Evolutionary conservation across 37 sponge, comb jelly and placozoan genomes (phyloP).

Genomic region (Geodia barretti): DNA sequence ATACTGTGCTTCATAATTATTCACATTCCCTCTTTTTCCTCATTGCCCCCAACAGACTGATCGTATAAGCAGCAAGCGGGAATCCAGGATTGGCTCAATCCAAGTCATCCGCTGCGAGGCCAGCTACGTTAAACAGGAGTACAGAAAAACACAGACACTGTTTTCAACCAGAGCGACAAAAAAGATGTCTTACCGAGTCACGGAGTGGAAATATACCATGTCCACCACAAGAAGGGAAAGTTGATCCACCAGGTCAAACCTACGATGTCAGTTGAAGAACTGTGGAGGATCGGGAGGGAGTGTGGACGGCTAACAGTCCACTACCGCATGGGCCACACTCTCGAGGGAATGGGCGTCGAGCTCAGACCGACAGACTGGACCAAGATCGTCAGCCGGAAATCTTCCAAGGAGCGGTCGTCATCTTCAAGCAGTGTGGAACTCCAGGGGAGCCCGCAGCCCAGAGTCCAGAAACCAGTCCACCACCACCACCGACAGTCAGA

Average conservation of each 20-base stretch:
- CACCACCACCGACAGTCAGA: not conserved
- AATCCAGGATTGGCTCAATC: conserved; percentile 51
- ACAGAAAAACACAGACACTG: conserved; percentile 28
- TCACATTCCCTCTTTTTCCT: conserved; percentile 2
- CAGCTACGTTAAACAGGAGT: conserved; percentile 65
- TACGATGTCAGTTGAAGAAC: conserved; percentile 48
- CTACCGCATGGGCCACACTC: conserved; percentile 63
- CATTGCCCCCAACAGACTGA: conserved; percentile 35
- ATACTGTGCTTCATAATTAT: not conserved
- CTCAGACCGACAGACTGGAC: conserved; percentile 57
- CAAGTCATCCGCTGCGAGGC: conserved; percentile 45
- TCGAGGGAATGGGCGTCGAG: conserved; percentile 54
- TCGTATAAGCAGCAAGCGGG: conserved; percentile 26
- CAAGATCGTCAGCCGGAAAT: conserved; percentile 8
- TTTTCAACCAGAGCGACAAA: conserved; percentile 52
- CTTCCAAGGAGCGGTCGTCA: not conserved
- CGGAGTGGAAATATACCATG: conserved; percentile 67
- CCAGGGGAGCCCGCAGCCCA: not conserved
- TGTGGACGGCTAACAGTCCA: conserved; percentile 35
- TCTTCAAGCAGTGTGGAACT: not conserved
- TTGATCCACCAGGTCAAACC: conserved; percentile 50
- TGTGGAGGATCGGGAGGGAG: conserved; percentile 63
- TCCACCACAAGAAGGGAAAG: conserved; percentile 69
- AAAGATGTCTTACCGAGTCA: conserved; percentile 49
- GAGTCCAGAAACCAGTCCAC: not conserved